These are phyloP conservation scores for Casuarius casuarius DNA, from an alignment of 2,113 vertebrate species.

Conservation along the genomic window DNA sequence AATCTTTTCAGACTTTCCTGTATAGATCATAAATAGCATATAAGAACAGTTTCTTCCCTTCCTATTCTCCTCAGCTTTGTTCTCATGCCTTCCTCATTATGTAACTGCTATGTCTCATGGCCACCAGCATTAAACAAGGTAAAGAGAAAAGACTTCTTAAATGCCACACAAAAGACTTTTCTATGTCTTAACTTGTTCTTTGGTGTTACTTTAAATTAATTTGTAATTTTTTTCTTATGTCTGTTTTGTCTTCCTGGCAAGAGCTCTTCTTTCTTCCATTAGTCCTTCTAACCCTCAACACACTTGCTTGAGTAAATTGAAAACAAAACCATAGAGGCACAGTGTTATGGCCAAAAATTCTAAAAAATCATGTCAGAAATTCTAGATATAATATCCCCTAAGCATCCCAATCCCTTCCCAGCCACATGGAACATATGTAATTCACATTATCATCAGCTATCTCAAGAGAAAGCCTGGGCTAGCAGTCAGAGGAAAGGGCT, in stretches of 20 bases:
- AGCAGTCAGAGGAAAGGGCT: conserved; percentile 3
- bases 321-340: background rate
- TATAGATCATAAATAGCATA: background rate
- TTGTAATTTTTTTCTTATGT: background rate
- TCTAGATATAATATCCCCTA: background rate
- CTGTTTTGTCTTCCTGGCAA: background rate
- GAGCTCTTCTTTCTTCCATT: background rate
- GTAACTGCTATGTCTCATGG: background rate
- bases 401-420: background rate
- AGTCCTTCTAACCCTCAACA: background rate
- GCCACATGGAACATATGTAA: background rate
- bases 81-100: background rate
- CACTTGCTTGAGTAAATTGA: background rate
- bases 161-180: background rate
- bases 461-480: conserved; percentile 14
- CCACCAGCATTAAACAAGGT: background rate
- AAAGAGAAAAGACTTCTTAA: background rate
- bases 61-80: background rate
- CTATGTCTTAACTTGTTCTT: background rate
- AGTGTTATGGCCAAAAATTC: background rate
- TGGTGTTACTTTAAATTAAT: background rate
- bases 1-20: background rate
- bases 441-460: conserved; percentile 16
- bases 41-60: background rate
- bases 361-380: background rate